Base-by-base conservation (phyloP, 1,140 invertebrate genomes). In the Aphidius ervi region DNA sequence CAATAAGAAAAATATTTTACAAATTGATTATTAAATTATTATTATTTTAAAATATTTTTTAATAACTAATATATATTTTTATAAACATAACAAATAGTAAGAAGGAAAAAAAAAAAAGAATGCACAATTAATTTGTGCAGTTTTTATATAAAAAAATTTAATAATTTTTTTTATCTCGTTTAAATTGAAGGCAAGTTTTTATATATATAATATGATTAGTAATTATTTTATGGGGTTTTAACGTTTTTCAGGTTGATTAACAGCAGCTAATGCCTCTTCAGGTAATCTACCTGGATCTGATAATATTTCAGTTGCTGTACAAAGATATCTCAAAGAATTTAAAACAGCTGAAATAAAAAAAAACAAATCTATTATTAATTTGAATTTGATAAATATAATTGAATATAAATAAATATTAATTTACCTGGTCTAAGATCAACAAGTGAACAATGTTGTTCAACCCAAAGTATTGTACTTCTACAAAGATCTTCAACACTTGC, bases 391-490 rank as follows among this genome's bases (percentile, higher is more conserved):
- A 20, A 62, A 46, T 5, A 37, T 40, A n/a, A n/a, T n/a, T n/a
- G n/a, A n/a, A n/a, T n/a, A n/a, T 48, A 53, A 56, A 56, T 55
- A 61, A 46, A 47, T 59, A 49, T 39, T 46, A 62, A 71, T 67
- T 77, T 84, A 96, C 94, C 90, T 78, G 93, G 93, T 73, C 95
- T 86, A 73, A 98, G 88, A 81, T 94, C 88, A 63, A 92, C 88
- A 60, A 98, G 85, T 9, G 94, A 95, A 80, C 95, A 98, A 79
- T 96, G 92, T 73, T 98, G 94, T 74, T 98, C 95, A 42, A 96
- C 87, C 96, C 96, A 99, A 41, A 91, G 82, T 66, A 95, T 83
- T 59, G 93, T 93, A 61, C 93, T 95, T 64, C 92, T 87, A 77
- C 92, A 94, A 62, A 98, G 82, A 80, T 98, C 95, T 65, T 97